A percentile compares a stretch with the other conserved stretches of the same genome.
Evolutionary conservation across 2,888 invertebrate genomes (phyloP).

Genomic region (Diachrysia chrysitis): DNA sequence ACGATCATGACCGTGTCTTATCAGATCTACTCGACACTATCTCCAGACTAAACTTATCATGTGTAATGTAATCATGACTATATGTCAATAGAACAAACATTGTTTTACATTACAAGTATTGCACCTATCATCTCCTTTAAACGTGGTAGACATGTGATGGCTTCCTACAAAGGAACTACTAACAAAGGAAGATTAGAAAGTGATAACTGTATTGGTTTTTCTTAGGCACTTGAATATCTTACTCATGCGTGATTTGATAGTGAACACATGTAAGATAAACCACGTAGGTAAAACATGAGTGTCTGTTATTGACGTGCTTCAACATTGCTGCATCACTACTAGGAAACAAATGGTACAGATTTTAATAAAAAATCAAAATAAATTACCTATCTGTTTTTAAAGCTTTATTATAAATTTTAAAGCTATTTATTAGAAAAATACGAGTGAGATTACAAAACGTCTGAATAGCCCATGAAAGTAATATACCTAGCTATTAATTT

Average conservation of each 20-base stretch:
- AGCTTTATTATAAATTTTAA: too few species aligned
- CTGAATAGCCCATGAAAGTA: too few species aligned
- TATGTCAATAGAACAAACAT: slow-evolving; percentile 11
- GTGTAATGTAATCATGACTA: slow-evolving; percentile 16
- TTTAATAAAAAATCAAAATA: too few species aligned
- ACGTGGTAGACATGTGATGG: slow-evolving; percentile 31
- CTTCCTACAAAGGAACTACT: slow-evolving; percentile 8
- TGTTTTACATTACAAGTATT: slow-evolving; percentile 6
- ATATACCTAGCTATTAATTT: too few species aligned
- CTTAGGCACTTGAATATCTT: slow-evolving; percentile 17
- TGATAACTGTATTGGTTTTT: slow-evolving; percentile 5
- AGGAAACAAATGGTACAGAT: too few species aligned
- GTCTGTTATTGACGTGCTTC: not conserved
- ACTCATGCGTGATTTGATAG: slow-evolving; percentile 24
- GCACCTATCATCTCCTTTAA: slow-evolving; percentile 11
- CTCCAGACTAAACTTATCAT: slow-evolving; percentile 45
- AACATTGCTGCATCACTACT: not conserved
- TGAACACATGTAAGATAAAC: slow-evolving; percentile 26
- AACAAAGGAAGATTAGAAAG: slow-evolving; percentile 41
- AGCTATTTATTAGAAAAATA: too few species aligned
- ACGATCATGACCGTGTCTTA: slow-evolving; percentile 10
- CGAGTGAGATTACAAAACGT: too few species aligned
- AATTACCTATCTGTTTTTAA: too few species aligned
- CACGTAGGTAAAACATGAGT: not conserved
- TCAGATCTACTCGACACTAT: slow-evolving; percentile 41